Base-by-base conservation (phyloP, 1,140 invertebrate species). In the Proctacanthus coquilletti region DNA sequence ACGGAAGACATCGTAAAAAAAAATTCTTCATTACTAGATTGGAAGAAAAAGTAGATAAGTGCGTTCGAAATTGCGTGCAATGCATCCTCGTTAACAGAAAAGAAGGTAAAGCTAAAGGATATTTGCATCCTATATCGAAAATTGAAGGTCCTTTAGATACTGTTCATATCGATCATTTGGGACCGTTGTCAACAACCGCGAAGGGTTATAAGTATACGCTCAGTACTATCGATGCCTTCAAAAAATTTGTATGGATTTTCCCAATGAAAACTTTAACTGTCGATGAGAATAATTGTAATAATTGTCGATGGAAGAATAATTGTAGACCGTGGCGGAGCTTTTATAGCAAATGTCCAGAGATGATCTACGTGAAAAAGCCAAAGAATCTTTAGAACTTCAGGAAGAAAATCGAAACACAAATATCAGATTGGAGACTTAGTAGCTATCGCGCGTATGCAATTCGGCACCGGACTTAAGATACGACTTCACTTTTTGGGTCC, bases 191-290 rank as follows among this genome's bases (percentile, higher is more conserved):
- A 17, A 29, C 45, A 5, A 56, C 56, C 0, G 45, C 44, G 9
- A 65, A 65, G 27, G 42, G 44, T 5, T 65, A 66, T 39, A 50
- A 54, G 20, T 46, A 63, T 40, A 48, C 64, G 2, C 46, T 64
- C 0, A 51, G 45, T 0, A 40, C 65, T 1, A 42, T 61, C 2
- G 56, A 63, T 43, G 53, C 35, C 1, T 64, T 62, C 45, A 52
- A 52, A 2, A 63, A 64, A 30, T 64, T 62, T 45, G 41, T 47
- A 1, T 60, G 52, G 49, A 13, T 64, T 13, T 34, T 41, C 11
- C 6, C 40, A 2, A 57, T 53, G 36, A 56, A 53, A 18, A 45
- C 43, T 1, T 51, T 50, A 2, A 50, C 48, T 2, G 38, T 47
- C 0, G 36, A 42, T 27, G 50, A 54, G 37, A 35, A 46, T 42